A percentile compares a stretch with the other conserved stretches of the same genome.
phyloP scores from a whole-genome alignment of 2,888 invertebrate genomes.

The Phaonia tiefii region DNA sequence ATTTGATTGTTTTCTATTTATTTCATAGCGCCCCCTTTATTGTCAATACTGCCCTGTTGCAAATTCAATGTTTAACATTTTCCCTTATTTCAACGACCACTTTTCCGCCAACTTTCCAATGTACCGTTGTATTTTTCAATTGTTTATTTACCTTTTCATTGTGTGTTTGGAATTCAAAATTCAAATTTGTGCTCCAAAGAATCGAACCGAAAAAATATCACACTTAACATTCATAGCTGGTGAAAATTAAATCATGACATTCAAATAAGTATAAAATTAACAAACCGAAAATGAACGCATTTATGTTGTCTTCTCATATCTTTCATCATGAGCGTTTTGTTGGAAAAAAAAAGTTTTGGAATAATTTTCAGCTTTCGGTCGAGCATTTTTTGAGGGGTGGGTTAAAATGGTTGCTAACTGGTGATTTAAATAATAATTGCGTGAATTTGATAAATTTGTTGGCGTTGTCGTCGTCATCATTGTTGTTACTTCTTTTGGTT shows the following conservation, averaged over 20 bases:
- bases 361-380: constrained; percentile 30
- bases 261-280: constrained; percentile 36
- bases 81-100: neutral
- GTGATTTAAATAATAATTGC: constrained; percentile 35
- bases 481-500: neutral
- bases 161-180: constrained; percentile 10
- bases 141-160: constrained; percentile 11
- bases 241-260: constrained; percentile 32
- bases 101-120: neutral
- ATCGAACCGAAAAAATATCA: neutral
- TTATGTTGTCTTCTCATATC: neutral
- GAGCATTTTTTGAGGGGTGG: neutral
- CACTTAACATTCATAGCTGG: constrained; percentile 20
- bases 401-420: neutral
- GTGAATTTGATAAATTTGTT: constrained; percentile 38
- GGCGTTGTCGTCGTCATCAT: neutral
- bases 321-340: constrained; percentile 31
- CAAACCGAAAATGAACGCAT: constrained; percentile 23
- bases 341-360: constrained; percentile 26
- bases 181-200: neutral
- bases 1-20: too few species aligned
- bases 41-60: too few species aligned
- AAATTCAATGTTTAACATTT: neutral
- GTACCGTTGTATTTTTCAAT: neutral
- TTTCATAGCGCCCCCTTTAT: too few species aligned